phyloP scores from a whole-genome alignment of 1,140 invertebrate genomes.

The Heliconius congener region DNA sequence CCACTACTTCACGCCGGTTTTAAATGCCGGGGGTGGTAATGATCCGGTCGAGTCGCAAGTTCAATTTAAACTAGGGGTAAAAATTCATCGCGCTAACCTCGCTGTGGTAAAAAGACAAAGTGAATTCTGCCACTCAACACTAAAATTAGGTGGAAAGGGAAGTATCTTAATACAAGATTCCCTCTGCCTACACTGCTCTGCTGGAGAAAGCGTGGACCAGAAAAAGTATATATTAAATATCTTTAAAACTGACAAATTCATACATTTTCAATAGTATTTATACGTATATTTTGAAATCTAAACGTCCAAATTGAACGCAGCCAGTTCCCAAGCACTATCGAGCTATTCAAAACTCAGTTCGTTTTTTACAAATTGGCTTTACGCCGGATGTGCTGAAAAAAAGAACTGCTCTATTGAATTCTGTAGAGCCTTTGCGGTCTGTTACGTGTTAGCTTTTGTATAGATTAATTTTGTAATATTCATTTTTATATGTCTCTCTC shows the following conservation, averaged over 20 bases:
- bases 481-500: not conserved
- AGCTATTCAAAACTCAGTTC: slow-evolving; percentile 37
- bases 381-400: slow-evolving; percentile 38
- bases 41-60: no score
- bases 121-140: no score
- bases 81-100: not conserved
- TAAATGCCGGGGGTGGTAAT: no score
- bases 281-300: slow-evolving; percentile 30
- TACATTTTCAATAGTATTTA: not conserved
- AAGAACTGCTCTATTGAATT: slow-evolving; percentile 41
- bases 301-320: slow-evolving; percentile 21
- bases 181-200: not conserved
- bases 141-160: not conserved
- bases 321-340: slow-evolving; percentile 35
- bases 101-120: not conserved
- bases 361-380: slow-evolving; percentile 42
- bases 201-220: not conserved
- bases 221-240: not conserved
- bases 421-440: slow-evolving; percentile 27
- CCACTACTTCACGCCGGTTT: no score
- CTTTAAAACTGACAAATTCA: not conserved
- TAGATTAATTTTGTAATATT: slow-evolving; percentile 3
- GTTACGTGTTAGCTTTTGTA: slow-evolving; percentile 11
- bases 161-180: not conserved
- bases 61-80: not conserved